These are phyloP conservation scores for Neoscelio sp. DNA, from an alignment of 2,888 invertebrate species.

Conservation along the genomic window DNA sequence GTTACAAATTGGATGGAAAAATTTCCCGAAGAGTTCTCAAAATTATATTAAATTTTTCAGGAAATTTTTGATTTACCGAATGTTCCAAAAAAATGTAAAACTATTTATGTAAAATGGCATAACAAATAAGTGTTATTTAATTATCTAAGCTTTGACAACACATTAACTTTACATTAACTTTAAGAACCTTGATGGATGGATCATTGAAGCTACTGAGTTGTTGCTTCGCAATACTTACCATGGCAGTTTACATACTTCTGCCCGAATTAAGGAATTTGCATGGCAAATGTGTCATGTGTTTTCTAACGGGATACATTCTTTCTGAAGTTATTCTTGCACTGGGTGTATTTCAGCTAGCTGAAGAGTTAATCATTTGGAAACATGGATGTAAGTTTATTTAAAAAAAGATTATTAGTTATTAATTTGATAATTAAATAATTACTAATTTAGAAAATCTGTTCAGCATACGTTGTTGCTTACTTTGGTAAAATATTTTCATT, in stretches of 20 bases:
- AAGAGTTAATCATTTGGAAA: too few relatives aligned
- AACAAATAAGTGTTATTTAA: too few relatives aligned
- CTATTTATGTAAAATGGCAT: too few relatives aligned
- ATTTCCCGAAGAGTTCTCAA: too few relatives aligned
- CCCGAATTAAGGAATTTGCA: slow-evolving; percentile 6
- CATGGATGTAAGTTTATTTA: too few relatives aligned
- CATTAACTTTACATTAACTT: too few relatives aligned
- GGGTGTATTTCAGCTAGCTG: too few relatives aligned
- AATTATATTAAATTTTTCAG: too few relatives aligned
- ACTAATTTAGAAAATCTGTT: neutral
- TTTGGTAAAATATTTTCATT: slow-evolving; percentile 7
- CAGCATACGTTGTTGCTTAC: slow-evolving; percentile 13
- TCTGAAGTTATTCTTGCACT: slow-evolving; percentile 1
- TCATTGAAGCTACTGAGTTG: slow-evolving; percentile 2
- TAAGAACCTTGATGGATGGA: slow-evolving; percentile 2
- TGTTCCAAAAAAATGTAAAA: too few relatives aligned
- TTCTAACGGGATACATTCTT: slow-evolving; percentile 1
- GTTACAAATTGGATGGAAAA: too few relatives aligned
- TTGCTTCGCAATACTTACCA: neutral
- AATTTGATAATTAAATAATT: neutral
- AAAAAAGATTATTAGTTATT: neutral
- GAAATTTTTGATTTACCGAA: too few relatives aligned
- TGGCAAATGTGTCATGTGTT: neutral
- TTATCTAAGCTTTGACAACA: too few relatives aligned
- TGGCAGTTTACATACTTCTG: neutral